A percentile compares a stretch with the other conserved stretches of the same genome.
These are phyloP conservation scores for Lanius ludovicianus DNA, from an alignment of 2,113 vertebrate genomes.

Conservation along the genomic window DNA sequence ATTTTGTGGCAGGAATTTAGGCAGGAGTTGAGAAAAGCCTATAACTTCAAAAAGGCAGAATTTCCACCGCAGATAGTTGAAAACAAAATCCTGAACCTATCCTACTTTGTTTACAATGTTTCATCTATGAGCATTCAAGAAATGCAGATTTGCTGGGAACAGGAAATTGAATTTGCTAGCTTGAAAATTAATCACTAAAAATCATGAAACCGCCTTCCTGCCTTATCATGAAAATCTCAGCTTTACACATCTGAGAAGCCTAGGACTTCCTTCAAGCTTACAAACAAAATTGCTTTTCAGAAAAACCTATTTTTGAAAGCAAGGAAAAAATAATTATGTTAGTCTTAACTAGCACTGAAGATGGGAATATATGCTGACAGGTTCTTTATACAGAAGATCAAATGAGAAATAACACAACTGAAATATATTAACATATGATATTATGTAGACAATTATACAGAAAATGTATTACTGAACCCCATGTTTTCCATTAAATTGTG, in stretches of 20 bases:
- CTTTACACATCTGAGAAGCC: not conserved
- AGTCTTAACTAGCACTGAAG: not conserved
- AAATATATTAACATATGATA: constrained; percentile 6
- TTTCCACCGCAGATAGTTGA: not conserved
- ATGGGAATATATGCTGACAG: not conserved
- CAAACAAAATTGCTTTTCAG: not conserved
- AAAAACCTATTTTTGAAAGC: not conserved
- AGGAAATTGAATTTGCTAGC: not conserved
- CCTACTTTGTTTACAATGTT: not conserved
- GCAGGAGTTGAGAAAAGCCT: not conserved
- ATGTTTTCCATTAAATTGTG: not conserved
- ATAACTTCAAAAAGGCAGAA: not conserved
- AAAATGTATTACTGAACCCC: not conserved
- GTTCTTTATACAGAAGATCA: constrained; percentile 20
- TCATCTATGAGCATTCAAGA: not conserved
- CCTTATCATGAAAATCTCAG: not conserved
- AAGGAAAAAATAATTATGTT: not conserved
- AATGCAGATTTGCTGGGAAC: not conserved
- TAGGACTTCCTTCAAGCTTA: constrained; percentile 3
- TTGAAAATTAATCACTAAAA: constrained; percentile 6
- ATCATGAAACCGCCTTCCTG: not conserved
- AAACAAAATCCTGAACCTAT: not conserved
- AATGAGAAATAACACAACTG: constrained; percentile 10
- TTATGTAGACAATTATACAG: not conserved
- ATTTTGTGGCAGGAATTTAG: not conserved